Evolutionary conservation across 2,113 vertebrate species (phyloP).

Genomic region (Propithecus coquereli): DNA sequence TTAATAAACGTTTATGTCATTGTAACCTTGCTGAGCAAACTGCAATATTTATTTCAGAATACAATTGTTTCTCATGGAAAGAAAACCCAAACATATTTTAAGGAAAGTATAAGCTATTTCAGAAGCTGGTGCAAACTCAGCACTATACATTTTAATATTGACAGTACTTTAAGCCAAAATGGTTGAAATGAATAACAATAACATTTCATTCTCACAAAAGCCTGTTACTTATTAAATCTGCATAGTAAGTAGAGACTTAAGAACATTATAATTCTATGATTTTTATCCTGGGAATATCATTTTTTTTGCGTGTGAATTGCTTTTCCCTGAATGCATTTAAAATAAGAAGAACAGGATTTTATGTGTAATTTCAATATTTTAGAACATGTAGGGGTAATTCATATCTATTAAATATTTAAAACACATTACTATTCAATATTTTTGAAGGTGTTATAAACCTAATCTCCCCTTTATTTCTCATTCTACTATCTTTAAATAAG

Average conservation of each 20-base stretch:
- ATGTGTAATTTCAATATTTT: slow-evolving; percentile 37
- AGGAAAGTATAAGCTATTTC: not conserved
- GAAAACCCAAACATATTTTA: not conserved
- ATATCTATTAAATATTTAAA: slow-evolving; percentile 62
- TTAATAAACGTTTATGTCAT: not conserved
- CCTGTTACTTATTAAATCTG: not conserved
- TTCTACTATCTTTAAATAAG: slow-evolving; percentile 27
- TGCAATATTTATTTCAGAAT: slow-evolving; percentile 28
- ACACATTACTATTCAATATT: slow-evolving; percentile 41
- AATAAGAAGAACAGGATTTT: slow-evolving; percentile 31
- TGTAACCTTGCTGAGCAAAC: not conserved
- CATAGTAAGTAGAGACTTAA: not conserved
- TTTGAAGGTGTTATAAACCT: not conserved
- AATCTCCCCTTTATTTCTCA: slow-evolving; percentile 12
- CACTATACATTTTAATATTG: not conserved
- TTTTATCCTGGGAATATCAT: not conserved
- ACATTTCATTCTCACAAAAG: slow-evolving; percentile 22
- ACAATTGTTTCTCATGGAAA: not conserved
- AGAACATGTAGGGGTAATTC: not conserved
- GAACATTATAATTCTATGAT: slow-evolving; percentile 19
- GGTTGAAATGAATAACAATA: slow-evolving; percentile 35
- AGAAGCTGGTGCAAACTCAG: not conserved
- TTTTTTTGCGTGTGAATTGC: slow-evolving; percentile 17
- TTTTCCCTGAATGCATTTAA: slow-evolving; percentile 19
- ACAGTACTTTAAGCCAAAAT: not conserved